These are phyloP conservation scores for Spinibarbus caldwelli DNA, from an alignment of 2,797 vertebrate species.

Conservation along the genomic window DNA sequence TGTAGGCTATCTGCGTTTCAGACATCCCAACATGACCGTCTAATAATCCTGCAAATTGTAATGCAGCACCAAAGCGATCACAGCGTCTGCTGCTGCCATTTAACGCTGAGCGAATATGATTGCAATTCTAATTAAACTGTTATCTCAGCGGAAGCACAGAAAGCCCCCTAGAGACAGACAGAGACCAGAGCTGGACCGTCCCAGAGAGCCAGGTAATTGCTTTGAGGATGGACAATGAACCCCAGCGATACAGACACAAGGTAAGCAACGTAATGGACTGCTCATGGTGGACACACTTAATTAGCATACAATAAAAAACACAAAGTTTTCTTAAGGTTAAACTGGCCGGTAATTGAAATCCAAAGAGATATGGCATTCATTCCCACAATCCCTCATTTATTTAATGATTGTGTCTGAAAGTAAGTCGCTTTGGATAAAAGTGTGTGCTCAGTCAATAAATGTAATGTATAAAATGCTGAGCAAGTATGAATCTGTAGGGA, in stretches of 20 bases:
- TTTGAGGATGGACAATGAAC: not conserved
- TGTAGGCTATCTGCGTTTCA: not conserved
- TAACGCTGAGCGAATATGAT: not conserved
- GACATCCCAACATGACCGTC: not conserved
- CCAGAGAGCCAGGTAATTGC: not conserved
- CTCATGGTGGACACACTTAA: constrained; percentile 18
- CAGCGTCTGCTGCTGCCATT: not conserved
- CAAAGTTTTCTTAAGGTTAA: constrained; percentile 26
- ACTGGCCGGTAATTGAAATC: constrained; percentile 36
- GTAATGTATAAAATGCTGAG: no score
- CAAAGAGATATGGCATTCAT: not conserved
- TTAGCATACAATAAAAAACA: constrained; percentile 36
- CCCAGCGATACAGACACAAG: not conserved
- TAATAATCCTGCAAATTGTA: constrained; percentile 19
- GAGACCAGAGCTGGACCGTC: no score
- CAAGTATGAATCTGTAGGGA: not conserved
- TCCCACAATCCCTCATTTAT: constrained; percentile 13
- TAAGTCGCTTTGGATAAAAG: not conserved
- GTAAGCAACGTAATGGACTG: not conserved
- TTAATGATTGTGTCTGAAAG: not conserved
- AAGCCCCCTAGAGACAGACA: no score
- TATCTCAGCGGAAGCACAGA: not conserved
- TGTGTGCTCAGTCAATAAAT: not conserved
- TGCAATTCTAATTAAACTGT: constrained; percentile 16
- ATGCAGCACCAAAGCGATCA: not conserved